These are phyloP conservation scores for Xestia c-nigrum DNA, from an alignment of 2,888 invertebrate species.

Conservation along the genomic window DNA sequence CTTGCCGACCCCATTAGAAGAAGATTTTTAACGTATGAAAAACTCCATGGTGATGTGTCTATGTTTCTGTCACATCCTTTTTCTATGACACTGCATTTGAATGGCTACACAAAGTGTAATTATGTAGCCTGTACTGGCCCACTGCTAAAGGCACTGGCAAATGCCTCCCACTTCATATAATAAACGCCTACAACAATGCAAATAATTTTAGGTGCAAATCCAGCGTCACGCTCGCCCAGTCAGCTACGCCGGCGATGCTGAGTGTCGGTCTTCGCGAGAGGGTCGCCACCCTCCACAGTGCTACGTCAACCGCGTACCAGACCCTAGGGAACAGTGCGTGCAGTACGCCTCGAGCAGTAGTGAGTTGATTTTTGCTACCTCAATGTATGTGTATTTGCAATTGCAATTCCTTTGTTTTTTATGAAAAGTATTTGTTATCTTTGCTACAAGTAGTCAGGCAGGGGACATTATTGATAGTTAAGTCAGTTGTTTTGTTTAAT, in stretches of 20 bases:
- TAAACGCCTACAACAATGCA: not conserved
- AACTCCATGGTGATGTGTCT: not conserved
- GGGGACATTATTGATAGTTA: not conserved
- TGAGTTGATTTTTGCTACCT: constrained; percentile 79
- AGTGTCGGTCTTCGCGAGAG: constrained; percentile 62
- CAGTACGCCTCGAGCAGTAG: constrained; percentile 93
- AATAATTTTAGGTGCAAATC: constrained; percentile 75
- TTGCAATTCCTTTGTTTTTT: not conserved
- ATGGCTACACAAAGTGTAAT: not conserved
- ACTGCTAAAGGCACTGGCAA: not conserved
- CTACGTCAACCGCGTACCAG: constrained; percentile 75
- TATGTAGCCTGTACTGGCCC: not conserved
- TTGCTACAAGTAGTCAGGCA: not conserved
- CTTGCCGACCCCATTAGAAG: no score
- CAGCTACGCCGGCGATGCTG: constrained; percentile 85
- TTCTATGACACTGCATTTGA: not conserved
- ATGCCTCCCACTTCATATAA: not conserved
- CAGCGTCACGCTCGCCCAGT: constrained; percentile 83
- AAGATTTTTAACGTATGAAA: not conserved
- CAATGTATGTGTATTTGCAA: not conserved
- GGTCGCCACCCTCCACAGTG: constrained; percentile 67
- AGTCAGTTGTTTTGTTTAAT: not conserved
- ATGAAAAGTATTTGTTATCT: not conserved
- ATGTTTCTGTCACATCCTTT: not conserved
- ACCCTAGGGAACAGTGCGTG: constrained; percentile 69